phyloP scores from a whole-genome alignment of 2,888 invertebrate genomes.

The Lingula anatina region DNA sequence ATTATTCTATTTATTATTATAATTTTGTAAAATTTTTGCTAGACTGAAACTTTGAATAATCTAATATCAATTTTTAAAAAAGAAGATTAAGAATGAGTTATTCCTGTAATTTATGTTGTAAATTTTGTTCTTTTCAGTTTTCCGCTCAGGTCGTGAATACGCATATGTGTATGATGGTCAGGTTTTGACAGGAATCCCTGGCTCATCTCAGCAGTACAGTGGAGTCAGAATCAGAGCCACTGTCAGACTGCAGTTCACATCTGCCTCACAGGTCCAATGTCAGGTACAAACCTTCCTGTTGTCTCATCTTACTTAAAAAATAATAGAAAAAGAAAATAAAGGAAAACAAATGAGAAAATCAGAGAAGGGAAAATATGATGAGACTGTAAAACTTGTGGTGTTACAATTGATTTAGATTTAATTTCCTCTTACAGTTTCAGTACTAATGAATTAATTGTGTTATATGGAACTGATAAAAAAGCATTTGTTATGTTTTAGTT shows the following conservation, averaged over 20 bases:
- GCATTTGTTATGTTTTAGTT: slow-evolving; percentile 9
- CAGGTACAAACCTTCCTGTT: slow-evolving; percentile 18
- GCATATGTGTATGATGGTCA: slow-evolving; percentile 45
- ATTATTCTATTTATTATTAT: too few relatives aligned
- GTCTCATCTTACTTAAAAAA: background rate
- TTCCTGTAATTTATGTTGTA: too few relatives aligned
- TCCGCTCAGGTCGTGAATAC: slow-evolving; percentile 34
- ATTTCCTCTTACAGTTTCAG: too few relatives aligned
- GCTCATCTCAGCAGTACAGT: slow-evolving; percentile 35
- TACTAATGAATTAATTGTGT: too few relatives aligned
- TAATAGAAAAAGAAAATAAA: background rate
- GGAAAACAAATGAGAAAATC: background rate
- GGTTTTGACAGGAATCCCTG: slow-evolving; percentile 41
- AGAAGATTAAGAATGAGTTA: too few relatives aligned
- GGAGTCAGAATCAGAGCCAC: slow-evolving; percentile 38
- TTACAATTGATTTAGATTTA: too few relatives aligned
- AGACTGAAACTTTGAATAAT: too few relatives aligned
- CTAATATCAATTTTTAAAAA: too few relatives aligned
- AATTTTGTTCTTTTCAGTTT: slow-evolving; percentile 11
- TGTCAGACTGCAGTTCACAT: slow-evolving; percentile 25
- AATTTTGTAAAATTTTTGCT: too few relatives aligned
- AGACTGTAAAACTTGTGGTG: too few relatives aligned
- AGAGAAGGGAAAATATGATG: too few relatives aligned
- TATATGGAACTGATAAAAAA: too few relatives aligned
- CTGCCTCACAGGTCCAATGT: slow-evolving; percentile 16